Percentiles rank a stretch among this genome's conserved stretches.
Conservation (phyloP, 2,888 invertebrate species). For the Druceiella hillmani region DNA sequence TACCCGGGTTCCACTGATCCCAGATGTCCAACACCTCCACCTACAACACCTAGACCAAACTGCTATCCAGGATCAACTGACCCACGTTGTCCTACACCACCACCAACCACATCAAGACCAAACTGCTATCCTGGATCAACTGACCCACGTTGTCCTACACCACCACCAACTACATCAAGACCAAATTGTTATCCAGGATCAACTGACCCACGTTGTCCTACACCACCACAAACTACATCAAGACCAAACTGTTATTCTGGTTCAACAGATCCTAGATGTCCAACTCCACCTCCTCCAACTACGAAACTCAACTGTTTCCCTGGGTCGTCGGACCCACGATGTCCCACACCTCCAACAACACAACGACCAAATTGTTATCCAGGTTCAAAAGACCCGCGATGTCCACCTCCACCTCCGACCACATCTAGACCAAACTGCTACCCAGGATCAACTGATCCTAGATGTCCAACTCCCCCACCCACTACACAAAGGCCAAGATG, state of each 20-base stretch:
- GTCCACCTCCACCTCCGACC: too few relatives aligned
- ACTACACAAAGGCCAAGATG: too few relatives aligned
- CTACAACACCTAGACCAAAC: constrained; percentile 24
- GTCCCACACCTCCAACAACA: constrained; percentile 21
- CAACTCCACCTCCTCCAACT: constrained; percentile 12
- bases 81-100: constrained; percentile 27
- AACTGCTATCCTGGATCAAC: constrained; percentile 28
- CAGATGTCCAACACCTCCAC: constrained; percentile 18
- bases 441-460: constrained; percentile 21
- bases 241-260: constrained; percentile 30
- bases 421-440: constrained; percentile 21
- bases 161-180: constrained; percentile 21
- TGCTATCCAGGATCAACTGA: constrained; percentile 31
- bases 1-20: constrained; percentile 26
- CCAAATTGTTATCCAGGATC: constrained; percentile 30
- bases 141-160: constrained; percentile 27
- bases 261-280: constrained; percentile 28
- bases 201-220: constrained; percentile 33
- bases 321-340: constrained; percentile 38
- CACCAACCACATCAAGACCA: constrained; percentile 19
- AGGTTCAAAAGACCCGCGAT: constrained; percentile 28
- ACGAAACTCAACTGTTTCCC: constrained; percentile 35
- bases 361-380: constrained; percentile 28
- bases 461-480: constrained; percentile 20
- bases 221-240: constrained; percentile 22